Base-by-base conservation (phyloP, 2,888 invertebrate genomes). In the Drosophila diplacantha region DNA sequence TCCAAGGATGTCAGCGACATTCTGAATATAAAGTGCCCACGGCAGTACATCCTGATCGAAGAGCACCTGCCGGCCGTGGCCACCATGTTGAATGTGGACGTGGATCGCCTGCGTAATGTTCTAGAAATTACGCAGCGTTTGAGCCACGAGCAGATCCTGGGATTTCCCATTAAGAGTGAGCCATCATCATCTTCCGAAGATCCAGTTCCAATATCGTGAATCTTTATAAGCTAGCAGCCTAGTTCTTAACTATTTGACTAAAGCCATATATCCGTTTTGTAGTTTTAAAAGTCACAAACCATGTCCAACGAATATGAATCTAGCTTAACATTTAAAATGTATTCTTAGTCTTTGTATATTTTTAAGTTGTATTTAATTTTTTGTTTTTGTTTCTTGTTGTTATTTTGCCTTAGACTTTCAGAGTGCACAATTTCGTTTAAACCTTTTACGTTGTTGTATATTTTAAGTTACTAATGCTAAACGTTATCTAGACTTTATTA, bases 401-500 rank as follows among this genome's bases (percentile, higher is more conserved):
- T 32, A 22, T 49, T 54, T 74, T 77, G 74, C 73, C 80, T 81
- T 74, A 56, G 74, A 82, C 72, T 74, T 79, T 72, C 79, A 71
- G 72, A 79, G 80, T 81, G 81, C 75, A 81, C 71, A 81, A 61
- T 66, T 67, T 73, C 63, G 63, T 76, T 75, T 71, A 66, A 70
- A 73, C 81, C 69, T 57, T 56, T 69, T 63, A 69, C 61, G 58
- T 58, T 55, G 32, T 65, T 65, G 71, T 73, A 68, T 78, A 65
- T 69, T 72, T 82, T 82, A 82, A 78, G 74, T 78, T 77, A 72
- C 83, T 83, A 78, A 74, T 49, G 38, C 81, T 80, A 83, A 72
- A 72, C 64, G 74, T 74, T 83, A 79, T 81, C 81, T 83, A 81
- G 58, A 65, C 70, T 72, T 65, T 71, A 81, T 75, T 72, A 77